A percentile compares a stretch with the other conserved stretches of the same genome.
phyloP scores from a whole-genome alignment of 2,797 vertebrate species.

The Ceyx erithaca region DNA sequence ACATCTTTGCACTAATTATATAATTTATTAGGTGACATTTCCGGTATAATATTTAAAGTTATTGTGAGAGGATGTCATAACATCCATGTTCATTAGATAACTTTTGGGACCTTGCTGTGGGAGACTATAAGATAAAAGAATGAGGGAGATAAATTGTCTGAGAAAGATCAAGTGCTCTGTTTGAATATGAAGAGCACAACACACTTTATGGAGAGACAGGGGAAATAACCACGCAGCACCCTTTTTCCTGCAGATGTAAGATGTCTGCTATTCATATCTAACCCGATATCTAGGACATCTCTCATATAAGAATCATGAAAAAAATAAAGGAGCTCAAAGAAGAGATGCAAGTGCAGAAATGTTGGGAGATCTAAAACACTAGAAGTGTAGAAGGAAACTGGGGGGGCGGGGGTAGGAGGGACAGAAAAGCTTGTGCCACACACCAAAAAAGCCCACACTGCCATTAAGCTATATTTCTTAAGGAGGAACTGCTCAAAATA shows the following conservation, averaged over 20 bases:
- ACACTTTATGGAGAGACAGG: not conserved
- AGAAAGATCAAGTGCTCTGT: not conserved
- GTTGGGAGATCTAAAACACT: not conserved
- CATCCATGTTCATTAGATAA: slow-evolving; percentile 7
- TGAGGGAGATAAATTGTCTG: not conserved
- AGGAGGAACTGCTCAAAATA: not conserved
- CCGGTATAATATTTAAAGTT: slow-evolving; percentile 8
- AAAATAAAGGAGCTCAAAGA: not conserved
- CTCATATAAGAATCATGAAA: not conserved
- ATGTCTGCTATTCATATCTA: not conserved
- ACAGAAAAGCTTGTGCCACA: not conserved
- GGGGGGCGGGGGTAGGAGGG: fast-evolving
- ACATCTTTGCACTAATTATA: slow-evolving; percentile 1
- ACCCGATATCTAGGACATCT: not conserved
- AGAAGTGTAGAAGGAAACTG: not conserved
- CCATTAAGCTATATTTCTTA: not conserved
- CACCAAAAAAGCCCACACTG: not conserved
- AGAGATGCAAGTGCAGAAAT: not conserved
- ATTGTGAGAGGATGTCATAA: not conserved
- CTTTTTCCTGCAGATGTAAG: not conserved
- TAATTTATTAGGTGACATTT: not conserved
- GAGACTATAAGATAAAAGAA: not conserved
- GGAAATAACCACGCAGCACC: not conserved
- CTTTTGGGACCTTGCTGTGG: not conserved
- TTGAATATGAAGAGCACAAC: not conserved